Percentiles rank a stretch among this genome's conserved stretches.
phyloP scores from a whole-genome alignment of 2,888 invertebrate genomes.

The Archaeoteleia sp. region DNA sequence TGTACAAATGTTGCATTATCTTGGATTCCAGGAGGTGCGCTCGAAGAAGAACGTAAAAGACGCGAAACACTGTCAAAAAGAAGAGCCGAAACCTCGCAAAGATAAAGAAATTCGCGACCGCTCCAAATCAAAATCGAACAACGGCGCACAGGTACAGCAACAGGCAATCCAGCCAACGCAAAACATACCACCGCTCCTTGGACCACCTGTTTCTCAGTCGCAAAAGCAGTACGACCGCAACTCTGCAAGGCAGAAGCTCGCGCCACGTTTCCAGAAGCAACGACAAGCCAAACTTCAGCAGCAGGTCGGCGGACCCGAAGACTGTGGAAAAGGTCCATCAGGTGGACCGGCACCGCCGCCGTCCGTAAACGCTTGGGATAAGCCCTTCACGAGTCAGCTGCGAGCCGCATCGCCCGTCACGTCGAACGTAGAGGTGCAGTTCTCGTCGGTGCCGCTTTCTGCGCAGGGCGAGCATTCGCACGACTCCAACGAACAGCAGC shows the following conservation, averaged over 20 bases:
- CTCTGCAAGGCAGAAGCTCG: conserved; percentile 78
- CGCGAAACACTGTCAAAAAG: conserved; percentile 73
- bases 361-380: conserved; percentile 89
- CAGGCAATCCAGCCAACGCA: conserved; percentile 70
- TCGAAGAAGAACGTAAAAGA: conserved; percentile 86
- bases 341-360: conserved; percentile 79
- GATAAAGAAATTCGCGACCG: conserved; percentile 70
- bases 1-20: no score
- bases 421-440: conserved; percentile 65
- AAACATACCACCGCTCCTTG: conserved; percentile 76
- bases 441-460: conserved; percentile 63
- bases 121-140: conserved; percentile 70
- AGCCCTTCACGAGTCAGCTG: conserved; percentile 84
- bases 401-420: conserved; percentile 77
- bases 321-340: conserved; percentile 29
- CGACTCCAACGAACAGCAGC: conserved; percentile 60
- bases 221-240: conserved; percentile 66
- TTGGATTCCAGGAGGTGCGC: conserved; percentile 82
- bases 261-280: conserved; percentile 87
- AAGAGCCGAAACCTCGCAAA: conserved; percentile 66
- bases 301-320: conserved; percentile 76
- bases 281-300: conserved; percentile 77
- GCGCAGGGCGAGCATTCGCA: conserved; percentile 58
- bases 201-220: conserved; percentile 76
- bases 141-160: conserved; percentile 68